Evolutionary conservation across 2,888 invertebrate species (phyloP).

Genomic region (Euplexia lucipara): DNA sequence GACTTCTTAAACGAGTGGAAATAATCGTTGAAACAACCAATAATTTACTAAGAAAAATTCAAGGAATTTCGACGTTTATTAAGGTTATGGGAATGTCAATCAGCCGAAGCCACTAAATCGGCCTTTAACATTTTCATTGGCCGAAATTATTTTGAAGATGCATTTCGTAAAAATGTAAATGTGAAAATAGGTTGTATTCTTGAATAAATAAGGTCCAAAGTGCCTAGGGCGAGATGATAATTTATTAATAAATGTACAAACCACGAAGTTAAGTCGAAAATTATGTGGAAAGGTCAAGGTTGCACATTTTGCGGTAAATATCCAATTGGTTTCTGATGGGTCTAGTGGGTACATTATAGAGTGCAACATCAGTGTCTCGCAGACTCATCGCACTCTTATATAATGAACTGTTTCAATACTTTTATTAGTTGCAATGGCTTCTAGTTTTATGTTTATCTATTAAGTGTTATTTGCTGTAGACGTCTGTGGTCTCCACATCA

Average conservation of each 20-base stretch:
- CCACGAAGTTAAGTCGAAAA: conserved; percentile 76
- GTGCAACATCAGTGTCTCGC: conserved; percentile 15
- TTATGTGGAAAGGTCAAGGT: conserved; percentile 85
- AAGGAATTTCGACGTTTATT: conserved; percentile 58
- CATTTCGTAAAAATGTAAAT: conserved; percentile 59
- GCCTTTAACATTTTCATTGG: conserved; percentile 82
- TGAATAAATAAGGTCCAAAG: conserved; percentile 71
- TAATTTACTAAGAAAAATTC: conserved; percentile 26
- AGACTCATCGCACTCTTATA: conserved; percentile 17
- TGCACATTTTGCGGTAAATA: conserved; percentile 80
- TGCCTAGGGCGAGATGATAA: conserved; percentile 58
- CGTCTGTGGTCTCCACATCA: background rate
- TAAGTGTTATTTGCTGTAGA: background rate
- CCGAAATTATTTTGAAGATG: conserved; percentile 76
- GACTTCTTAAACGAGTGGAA: conserved; percentile 23
- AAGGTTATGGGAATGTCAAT: conserved; percentile 86
- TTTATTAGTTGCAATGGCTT: conserved; percentile 26
- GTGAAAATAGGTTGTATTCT: conserved; percentile 70
- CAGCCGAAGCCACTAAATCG: conserved; percentile 70
- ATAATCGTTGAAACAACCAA: conserved; percentile 29
- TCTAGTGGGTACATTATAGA: conserved; percentile 68
- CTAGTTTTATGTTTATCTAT: background rate
- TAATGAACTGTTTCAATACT: conserved; percentile 30
- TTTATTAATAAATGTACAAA: conserved; percentile 78
- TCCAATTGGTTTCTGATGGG: conserved; percentile 86